Percentiles rank a stretch among this genome's conserved stretches.
Conservation (phyloP, 2,888 invertebrate genomes). For the Caenorhabditis doughertyi region DNA sequence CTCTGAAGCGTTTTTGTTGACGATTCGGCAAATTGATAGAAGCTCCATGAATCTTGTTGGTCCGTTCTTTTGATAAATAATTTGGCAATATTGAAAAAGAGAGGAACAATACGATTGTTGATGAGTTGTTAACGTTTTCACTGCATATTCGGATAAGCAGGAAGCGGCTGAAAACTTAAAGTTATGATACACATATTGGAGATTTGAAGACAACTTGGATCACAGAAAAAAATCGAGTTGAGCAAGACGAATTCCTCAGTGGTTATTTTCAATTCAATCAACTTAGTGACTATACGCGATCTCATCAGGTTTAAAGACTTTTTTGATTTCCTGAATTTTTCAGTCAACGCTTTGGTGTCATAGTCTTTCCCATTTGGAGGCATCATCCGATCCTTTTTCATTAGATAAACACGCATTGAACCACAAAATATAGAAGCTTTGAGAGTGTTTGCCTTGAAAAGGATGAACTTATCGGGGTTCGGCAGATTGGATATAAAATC, state of each 20-base stretch:
- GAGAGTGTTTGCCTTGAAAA: background rate
- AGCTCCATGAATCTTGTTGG: constrained; percentile 25
- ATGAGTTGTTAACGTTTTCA: background rate
- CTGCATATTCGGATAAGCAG: background rate
- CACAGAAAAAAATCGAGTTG: background rate
- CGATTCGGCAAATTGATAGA: constrained; percentile 15
- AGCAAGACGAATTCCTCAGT: constrained; percentile 5
- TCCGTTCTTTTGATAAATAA: constrained; percentile 5
- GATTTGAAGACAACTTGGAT: background rate
- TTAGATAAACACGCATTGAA: background rate
- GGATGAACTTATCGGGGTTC: background rate
- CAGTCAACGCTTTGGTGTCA: background rate
- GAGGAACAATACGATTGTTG: background rate
- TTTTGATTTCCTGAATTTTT: constrained; percentile 3
- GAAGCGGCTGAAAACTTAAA: background rate
- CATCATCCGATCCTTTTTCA: background rate
- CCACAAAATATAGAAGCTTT: background rate
- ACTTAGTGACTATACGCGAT: background rate
- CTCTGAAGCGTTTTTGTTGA: background rate
- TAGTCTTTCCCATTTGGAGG: background rate
- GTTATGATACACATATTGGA: background rate
- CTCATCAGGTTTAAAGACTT: background rate
- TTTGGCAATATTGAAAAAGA: background rate
- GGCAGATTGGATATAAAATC: background rate
- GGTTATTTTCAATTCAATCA: constrained; percentile 2